Evolutionary conservation across 2,797 vertebrate genomes (phyloP).

Genomic region (Tauraco hartlaubi): DNA sequence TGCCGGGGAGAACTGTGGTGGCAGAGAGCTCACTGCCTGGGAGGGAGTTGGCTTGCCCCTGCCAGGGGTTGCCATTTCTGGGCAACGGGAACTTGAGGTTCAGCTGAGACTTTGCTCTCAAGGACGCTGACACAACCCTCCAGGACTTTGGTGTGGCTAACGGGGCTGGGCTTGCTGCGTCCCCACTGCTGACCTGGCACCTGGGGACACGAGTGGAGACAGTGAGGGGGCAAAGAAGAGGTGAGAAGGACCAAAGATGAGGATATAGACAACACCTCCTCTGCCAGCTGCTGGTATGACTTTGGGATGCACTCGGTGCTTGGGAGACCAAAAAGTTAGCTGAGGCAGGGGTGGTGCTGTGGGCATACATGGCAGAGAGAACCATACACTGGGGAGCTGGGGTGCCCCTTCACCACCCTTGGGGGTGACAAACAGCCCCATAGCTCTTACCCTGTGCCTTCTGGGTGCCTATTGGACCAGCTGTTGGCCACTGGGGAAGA

Average conservation of each 20-base stretch:
- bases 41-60: accelerated
- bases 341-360: neutral
- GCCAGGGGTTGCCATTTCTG: neutral
- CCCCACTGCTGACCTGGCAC: neutral
- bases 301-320: neutral
- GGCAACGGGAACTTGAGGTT: neutral
- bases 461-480: neutral
- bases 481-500: neutral
- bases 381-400: neutral
- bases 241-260: accelerated
- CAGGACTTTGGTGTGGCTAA: neutral
- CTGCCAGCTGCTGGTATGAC: neutral
- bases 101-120: neutral
- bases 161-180: neutral
- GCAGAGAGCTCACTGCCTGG: accelerated
- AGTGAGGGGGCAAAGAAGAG: neutral
- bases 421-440: neutral
- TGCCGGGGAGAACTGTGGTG: neutral
- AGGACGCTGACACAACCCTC: neutral
- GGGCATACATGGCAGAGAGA: accelerated
- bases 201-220: neutral
- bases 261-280: neutral
- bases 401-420: neutral
- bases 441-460: neutral
- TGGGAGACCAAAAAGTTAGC: neutral